Evolutionary conservation across 1,140 invertebrate genomes (phyloP).

Genomic region (Lerema accius): DNA sequence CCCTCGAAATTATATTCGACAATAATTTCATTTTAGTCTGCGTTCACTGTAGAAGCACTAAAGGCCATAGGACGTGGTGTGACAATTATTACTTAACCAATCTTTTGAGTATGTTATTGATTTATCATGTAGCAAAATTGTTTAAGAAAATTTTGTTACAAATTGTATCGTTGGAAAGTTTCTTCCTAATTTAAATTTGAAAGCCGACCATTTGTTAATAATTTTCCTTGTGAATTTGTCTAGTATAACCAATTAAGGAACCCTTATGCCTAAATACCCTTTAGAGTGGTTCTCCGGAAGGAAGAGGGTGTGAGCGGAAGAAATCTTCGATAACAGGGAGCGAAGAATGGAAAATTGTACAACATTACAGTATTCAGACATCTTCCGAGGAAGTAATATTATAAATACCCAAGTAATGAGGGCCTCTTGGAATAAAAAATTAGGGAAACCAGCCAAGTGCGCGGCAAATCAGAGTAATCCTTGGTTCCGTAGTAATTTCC

Average conservation of each 20-base stretch:
- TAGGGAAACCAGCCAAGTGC: neutral
- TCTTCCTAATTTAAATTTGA: no score
- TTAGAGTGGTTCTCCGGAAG: conserved; percentile 67
- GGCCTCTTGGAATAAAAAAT: conserved; percentile 19
- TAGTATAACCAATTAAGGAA: conserved; percentile 74
- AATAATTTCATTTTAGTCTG: conserved; percentile 60
- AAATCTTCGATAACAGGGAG: conserved; percentile 72
- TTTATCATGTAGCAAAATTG: no score
- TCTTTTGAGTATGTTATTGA: no score
- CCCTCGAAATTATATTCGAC: conserved; percentile 62
- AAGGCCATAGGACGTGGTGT: conserved; percentile 32
- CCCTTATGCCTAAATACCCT: conserved; percentile 72
- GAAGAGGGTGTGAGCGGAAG: conserved; percentile 72
- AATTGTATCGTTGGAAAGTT: no score
- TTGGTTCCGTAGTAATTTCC: neutral
- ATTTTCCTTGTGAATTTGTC: conserved; percentile 52
- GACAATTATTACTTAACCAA: no score
- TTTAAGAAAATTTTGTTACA: no score
- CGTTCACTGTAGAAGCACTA: conserved; percentile 47
- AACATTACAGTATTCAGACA: conserved; percentile 60
- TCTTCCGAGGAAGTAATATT: conserved; percentile 37
- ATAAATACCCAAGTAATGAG: conserved; percentile 36
- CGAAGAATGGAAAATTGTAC: conserved; percentile 74
- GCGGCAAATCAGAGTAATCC: neutral
- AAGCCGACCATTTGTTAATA: neutral